A percentile compares a stretch with the other conserved stretches of the same genome.
These are phyloP conservation scores for Eremobia ochroleuca DNA, from an alignment of 2,888 invertebrate genomes.

Conservation along the genomic window DNA sequence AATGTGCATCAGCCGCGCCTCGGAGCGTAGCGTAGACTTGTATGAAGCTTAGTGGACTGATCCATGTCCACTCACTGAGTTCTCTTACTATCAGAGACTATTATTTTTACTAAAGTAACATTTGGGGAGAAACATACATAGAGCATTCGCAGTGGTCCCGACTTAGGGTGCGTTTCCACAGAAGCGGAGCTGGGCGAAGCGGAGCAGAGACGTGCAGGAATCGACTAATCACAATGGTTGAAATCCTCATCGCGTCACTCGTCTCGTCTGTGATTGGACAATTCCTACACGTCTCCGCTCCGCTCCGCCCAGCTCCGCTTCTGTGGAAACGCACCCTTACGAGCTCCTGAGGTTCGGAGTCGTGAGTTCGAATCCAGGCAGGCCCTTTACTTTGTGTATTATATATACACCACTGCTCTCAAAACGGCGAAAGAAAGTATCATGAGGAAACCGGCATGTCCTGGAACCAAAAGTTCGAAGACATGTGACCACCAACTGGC, in stretches of 20 bases:
- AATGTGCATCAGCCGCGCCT: slow-evolving; percentile 65
- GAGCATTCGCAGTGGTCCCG: neutral
- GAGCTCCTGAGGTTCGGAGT: too few relatives aligned
- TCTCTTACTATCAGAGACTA: neutral
- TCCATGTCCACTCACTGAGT: slow-evolving; percentile 12
- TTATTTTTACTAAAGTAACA: neutral
- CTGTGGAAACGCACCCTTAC: too few relatives aligned
- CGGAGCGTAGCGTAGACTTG: slow-evolving; percentile 54
- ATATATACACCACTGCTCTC: neutral
- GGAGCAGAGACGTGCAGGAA: too few relatives aligned
- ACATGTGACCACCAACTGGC: neutral
- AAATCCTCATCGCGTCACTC: too few relatives aligned
- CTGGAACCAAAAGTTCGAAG: neutral
- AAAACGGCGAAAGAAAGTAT: neutral
- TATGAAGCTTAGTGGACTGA: slow-evolving; percentile 23
- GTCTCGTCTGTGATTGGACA: too few relatives aligned
- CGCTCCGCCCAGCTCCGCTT: too few relatives aligned
- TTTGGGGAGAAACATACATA: neutral
- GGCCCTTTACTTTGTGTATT: neutral
- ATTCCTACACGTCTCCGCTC: too few relatives aligned
- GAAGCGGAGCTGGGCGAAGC: too few relatives aligned
- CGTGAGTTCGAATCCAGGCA: neutral
- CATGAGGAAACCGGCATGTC: neutral
- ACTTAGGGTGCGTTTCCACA: too few relatives aligned
- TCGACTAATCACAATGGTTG: too few relatives aligned